Conservation (phyloP, 2,888 invertebrate genomes). For the Exephanes ischioxanthus region DNA sequence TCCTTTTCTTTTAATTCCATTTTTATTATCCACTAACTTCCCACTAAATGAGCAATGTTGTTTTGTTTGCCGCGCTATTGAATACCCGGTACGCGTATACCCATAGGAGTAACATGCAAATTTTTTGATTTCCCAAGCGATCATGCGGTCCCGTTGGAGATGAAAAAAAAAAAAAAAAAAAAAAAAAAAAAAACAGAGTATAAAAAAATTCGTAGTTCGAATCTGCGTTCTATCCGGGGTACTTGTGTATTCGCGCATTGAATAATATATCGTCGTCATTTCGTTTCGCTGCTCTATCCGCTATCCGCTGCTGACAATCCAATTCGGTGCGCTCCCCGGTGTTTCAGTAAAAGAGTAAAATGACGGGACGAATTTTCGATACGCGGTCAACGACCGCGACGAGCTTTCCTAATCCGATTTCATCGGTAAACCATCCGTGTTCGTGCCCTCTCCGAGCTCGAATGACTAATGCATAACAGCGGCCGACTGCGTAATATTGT, state of each 20-base stretch:
- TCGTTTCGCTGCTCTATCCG: background rate
- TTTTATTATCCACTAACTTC: conserved; percentile 30
- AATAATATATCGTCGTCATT: conserved; percentile 60
- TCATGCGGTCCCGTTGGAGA: conserved; percentile 5
- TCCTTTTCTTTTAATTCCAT: background rate
- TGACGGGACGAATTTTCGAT: conserved; percentile 22
- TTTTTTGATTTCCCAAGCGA: conserved; percentile 63
- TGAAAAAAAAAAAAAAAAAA: conserved; percentile 19
- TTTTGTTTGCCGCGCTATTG: conserved; percentile 23
- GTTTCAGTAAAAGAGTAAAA: conserved; percentile 29
- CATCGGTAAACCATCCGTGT: background rate
- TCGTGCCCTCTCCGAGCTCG: background rate
- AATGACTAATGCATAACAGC: conserved; percentile 8
- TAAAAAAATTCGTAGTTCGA: conserved; percentile 1
- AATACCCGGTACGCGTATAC: conserved; percentile 8
- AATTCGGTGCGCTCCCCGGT: conserved; percentile 5
- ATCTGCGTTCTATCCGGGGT: conserved; percentile 10
- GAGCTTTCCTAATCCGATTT: conserved; percentile 13
- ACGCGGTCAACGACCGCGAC: background rate
- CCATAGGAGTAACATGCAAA: conserved; percentile 44
- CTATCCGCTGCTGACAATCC: background rate
- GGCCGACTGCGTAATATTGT: background rate
- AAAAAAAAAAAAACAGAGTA: background rate
- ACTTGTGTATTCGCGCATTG: conserved; percentile 40
- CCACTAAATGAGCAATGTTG: conserved; percentile 52